Conservation (phyloP, 2,113 vertebrate genomes). For the Nothocercus nigrocapillus region DNA sequence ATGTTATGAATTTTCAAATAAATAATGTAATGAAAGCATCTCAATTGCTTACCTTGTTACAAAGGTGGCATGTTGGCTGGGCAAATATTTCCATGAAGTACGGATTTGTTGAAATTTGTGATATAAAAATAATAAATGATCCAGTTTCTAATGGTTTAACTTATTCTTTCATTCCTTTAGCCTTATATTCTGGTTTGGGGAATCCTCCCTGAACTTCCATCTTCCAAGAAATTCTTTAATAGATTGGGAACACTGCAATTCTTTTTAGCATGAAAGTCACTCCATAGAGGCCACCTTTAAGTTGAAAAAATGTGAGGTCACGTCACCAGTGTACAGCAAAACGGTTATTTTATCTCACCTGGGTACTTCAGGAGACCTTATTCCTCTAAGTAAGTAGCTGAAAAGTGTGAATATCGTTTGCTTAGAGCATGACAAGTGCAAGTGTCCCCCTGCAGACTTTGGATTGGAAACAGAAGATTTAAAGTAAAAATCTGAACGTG, state of each 20-base stretch:
- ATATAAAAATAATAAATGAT: neutral
- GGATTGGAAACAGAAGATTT: neutral
- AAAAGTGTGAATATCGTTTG: neutral
- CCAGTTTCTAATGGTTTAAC: neutral
- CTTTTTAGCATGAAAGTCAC: slow-evolving; percentile 26
- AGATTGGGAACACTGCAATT: neutral
- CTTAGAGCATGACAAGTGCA: neutral
- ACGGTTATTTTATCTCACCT: neutral
- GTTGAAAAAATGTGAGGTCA: neutral
- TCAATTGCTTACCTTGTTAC: slow-evolving; percentile 48
- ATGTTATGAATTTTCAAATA: slow-evolving; percentile 33
- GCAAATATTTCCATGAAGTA: slow-evolving; percentile 39
- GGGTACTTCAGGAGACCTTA: neutral
- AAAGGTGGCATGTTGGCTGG: neutral
- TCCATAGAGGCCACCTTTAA: neutral
- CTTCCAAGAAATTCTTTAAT: neutral
- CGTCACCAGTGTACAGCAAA: neutral
- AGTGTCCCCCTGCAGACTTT: neutral
- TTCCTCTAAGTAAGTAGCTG: neutral
- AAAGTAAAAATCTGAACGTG: neutral
- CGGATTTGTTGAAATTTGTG: slow-evolving; percentile 22
- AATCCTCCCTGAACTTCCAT: neutral
- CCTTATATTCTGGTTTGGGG: neutral
- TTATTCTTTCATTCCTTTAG: slow-evolving; percentile 24
- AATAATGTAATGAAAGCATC: slow-evolving; percentile 41